A percentile compares a stretch with the other conserved stretches of the same genome.
phyloP scores from a whole-genome alignment of 2,797 vertebrate species.

The Chrosomus eos region DNA sequence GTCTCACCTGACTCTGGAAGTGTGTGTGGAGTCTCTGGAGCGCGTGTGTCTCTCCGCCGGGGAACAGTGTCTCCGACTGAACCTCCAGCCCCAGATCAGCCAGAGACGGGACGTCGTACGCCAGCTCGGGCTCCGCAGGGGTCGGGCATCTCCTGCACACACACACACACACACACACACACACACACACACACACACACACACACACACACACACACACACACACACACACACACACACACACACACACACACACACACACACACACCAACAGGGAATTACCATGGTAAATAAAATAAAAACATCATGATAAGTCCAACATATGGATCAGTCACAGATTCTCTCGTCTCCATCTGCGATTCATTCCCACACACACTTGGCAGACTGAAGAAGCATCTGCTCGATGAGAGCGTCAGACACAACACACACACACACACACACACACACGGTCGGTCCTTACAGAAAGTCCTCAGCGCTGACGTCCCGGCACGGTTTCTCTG shows the following conservation, averaged over 20 bases:
- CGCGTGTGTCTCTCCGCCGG: constrained; percentile 65
- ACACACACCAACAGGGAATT: neutral
- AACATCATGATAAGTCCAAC: too few relatives aligned
- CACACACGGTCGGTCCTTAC: constrained; percentile 56
- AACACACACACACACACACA: constrained; percentile 14
- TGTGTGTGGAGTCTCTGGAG: constrained; percentile 64
- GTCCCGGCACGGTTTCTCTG: constrained; percentile 63
- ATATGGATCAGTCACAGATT: neutral
- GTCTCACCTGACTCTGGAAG: too few relatives aligned
- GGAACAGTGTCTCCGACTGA: constrained; percentile 64
- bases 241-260: neutral
- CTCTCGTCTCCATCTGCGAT: neutral
- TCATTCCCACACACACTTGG: neutral
- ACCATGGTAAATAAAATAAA: too few relatives aligned
- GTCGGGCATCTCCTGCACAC: constrained; percentile 61
- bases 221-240: neutral
- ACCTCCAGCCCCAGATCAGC: constrained; percentile 60
- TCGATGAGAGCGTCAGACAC: neutral
- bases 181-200: neutral
- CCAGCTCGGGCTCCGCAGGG: neutral
- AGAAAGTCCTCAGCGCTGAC: constrained; percentile 63
- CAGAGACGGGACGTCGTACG: constrained; percentile 63
- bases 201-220: neutral
- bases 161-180: neutral
- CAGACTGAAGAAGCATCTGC: neutral